Evolutionary conservation across 1,140 invertebrate species (phyloP).

Genomic region (Drosophila ironensis): DNA sequence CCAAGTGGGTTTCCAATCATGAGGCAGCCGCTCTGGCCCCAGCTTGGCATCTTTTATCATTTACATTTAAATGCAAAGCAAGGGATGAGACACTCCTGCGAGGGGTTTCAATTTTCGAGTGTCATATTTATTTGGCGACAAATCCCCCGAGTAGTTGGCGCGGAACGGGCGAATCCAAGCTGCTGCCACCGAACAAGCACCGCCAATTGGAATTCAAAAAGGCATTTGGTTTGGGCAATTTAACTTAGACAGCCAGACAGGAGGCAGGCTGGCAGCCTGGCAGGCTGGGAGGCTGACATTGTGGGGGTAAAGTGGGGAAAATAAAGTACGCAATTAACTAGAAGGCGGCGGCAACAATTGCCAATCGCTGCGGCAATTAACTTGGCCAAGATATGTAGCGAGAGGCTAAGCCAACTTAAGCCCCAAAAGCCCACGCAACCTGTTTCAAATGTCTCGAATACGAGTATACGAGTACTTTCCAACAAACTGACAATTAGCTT

Average conservation of each 20-base stretch:
- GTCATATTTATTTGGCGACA: conserved; percentile 39
- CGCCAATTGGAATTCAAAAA: conserved; percentile 15
- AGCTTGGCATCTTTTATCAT: conserved; percentile 62
- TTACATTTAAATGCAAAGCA: conserved; percentile 28
- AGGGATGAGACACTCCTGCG: not conserved
- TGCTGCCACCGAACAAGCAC: conserved; percentile 16
- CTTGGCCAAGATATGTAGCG: not conserved
- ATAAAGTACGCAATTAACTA: conserved; percentile 17
- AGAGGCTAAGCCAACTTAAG: no score
- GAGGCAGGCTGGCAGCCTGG: no score
- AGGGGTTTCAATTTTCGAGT: conserved; percentile 15
- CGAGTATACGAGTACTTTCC: no score
- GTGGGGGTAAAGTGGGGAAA: not conserved
- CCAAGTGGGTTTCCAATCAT: conserved; percentile 33
- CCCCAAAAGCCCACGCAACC: no score
- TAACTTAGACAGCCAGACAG: not conserved
- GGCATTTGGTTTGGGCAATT: conserved; percentile 10
- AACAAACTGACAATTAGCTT: no score
- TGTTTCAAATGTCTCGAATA: no score
- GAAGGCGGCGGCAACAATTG: conserved; percentile 3
- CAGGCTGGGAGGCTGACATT: no score
- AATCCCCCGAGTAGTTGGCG: not conserved
- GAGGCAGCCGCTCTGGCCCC: conserved; percentile 11
- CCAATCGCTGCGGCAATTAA: not conserved
- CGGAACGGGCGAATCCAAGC: conserved; percentile 4